Percentiles rank a stretch among this genome's conserved stretches.
phyloP scores from a whole-genome alignment of 1,140 invertebrate genomes.

The Bombus confusus region DNA sequence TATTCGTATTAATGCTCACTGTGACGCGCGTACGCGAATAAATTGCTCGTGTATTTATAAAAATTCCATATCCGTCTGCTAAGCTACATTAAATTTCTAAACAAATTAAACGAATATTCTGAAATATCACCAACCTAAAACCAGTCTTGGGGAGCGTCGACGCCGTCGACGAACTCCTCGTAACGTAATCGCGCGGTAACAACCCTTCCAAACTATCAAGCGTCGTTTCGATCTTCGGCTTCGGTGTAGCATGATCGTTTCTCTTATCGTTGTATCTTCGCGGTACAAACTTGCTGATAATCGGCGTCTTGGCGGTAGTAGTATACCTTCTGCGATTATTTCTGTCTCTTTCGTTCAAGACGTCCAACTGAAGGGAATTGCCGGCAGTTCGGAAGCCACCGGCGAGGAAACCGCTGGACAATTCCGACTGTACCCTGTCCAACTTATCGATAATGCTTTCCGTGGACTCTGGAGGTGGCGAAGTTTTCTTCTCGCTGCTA shows the following conservation, averaged over 20 bases:
- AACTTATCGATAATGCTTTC: slow-evolving; percentile 93
- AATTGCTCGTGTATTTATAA: too few species aligned
- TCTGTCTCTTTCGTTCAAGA: slow-evolving; percentile 58
- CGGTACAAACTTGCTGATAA: slow-evolving; percentile 87
- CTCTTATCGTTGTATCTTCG: slow-evolving; percentile 80
- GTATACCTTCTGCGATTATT: slow-evolving; percentile 60
- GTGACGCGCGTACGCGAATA: too few species aligned
- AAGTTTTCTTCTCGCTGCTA: slow-evolving; percentile 63
- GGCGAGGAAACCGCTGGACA: slow-evolving; percentile 89
- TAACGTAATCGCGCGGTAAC: slow-evolving; percentile 60
- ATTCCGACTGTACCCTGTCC: slow-evolving; percentile 91
- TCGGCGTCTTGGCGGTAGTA: slow-evolving; percentile 77
- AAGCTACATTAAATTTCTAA: not conserved
- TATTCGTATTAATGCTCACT: too few species aligned
- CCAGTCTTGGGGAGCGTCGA: slow-evolving; percentile 29
- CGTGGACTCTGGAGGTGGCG: slow-evolving; percentile 83
- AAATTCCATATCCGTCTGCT: too few species aligned
- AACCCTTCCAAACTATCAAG: slow-evolving; percentile 64
- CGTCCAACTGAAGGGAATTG: slow-evolving; percentile 78
- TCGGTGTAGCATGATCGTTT: slow-evolving; percentile 32
- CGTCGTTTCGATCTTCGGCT: slow-evolving; percentile 53
- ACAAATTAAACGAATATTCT: not conserved
- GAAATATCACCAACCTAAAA: slow-evolving; percentile 44
- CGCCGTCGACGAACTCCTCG: slow-evolving; percentile 3
- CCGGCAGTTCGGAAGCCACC: slow-evolving; percentile 83